Evolutionary conservation across 2,888 invertebrate species (phyloP), one percentile per base, ranked within the genome.

Genomic region (Diplazon laetatorius): DNA sequence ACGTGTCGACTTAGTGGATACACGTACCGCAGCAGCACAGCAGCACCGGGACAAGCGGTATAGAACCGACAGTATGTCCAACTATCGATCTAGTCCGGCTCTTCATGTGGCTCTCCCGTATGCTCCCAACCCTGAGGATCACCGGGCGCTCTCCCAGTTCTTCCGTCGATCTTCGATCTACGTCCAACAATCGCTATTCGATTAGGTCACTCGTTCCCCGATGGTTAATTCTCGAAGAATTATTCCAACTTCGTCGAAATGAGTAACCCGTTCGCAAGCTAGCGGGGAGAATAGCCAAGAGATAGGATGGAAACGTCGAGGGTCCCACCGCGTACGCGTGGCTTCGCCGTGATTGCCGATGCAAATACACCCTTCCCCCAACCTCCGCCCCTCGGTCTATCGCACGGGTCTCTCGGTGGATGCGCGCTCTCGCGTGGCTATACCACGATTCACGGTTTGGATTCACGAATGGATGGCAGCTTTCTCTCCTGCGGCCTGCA

Each of bases 401-500:
- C 75, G 73, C 76, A 69, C 79, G 55, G 30, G 35, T 76, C 74
- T 76, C 74, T 81, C 78, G 50, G 44, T 44, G n/a, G n/a, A n/a
- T n/a, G n/a, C n/a, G n/a, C n/a, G n/a, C 74, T 46, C 74, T 46
- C 48, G 76, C 80, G 71, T 52, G 60, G n/a, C n/a, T n/a, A n/a
- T n/a, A n/a, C n/a, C 63, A 74, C 59, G 44, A 85, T 83, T 84
- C 84, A 85, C 79, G 80, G 85, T 85, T 85, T 85, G n/a, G 87
- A 88, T 87, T 86, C 84, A 82, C 81, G 82, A 80, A 76, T 72
- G 69, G 74, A 68, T 73, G 71, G 76, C 72, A 78, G 72, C 76
- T 89, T 89, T 89, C 89, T n/a, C n/a, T n/a, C n/a, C n/a, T 87
- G 88, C 87, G 88, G 88, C 88, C 87, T 88, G 89, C 87, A 85